Base-by-base conservation (phyloP, 2,797 vertebrate genomes). In the Myoxocephalus aenaeus region DNA sequence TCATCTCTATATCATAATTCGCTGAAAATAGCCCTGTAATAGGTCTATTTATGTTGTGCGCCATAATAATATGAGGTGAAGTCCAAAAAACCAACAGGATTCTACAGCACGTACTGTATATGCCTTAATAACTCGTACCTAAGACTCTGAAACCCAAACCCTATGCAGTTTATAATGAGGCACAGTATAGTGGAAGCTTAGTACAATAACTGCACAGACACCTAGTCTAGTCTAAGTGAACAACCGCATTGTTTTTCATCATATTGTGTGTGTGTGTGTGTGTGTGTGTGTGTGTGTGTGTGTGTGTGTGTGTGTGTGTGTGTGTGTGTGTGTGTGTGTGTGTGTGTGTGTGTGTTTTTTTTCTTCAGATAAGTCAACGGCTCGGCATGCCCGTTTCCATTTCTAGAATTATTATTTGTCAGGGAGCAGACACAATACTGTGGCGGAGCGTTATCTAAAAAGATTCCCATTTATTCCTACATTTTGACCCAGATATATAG, bases 401-500 rank as follows among this genome's bases (percentile, higher is more conserved):
- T 59, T 62, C 50, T 40, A 27, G 51, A 22, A 54, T 2, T 13
- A 3, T 46, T 56, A 4, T 22, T 57, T 79, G 20, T 50, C 20
- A 65, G 53, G n/a, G 3, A 70, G 15, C 17, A n/a, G 25, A 32
- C 5, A 42, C 27, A 71, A 63, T 32, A 62, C 46, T 7, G 1
- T 1, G 38, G 48, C 10, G 20, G 18, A 53, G 76, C 67, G 18
- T 73, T 46, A n/a, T 54, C 32, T 58, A 64, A 76, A 65, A 78
- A 44, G 1, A 56, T 17, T 34, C 34, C n/a, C 2, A 0, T 59
- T 71, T 44, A 14, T 65, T 59, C 34, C 32, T 32, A 25, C 40
- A 80, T 77, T 65, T 83, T 77, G 70, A 65, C 76, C 77, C 61
- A 81, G 70, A 86, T 77, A 78, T 73, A 64, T 50, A 54, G 36